Conservation (phyloP, 2,113 vertebrate genomes). For the Pyxicephalus adspersus region DNA sequence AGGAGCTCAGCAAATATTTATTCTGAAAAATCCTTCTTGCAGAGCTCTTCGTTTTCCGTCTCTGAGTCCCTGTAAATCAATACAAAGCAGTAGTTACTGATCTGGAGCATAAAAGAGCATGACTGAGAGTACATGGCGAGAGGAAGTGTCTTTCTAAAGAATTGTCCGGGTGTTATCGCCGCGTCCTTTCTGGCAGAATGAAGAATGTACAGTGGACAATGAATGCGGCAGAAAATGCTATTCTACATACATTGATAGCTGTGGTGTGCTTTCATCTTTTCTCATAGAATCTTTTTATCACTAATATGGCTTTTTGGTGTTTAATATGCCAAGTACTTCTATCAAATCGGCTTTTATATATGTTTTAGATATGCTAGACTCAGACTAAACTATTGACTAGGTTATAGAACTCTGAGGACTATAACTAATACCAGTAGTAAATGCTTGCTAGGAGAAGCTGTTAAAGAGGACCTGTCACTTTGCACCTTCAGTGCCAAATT, state of each 20-base stretch:
- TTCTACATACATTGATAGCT: not conserved
- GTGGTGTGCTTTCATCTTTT: constrained; percentile 3
- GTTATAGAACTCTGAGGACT: too few species aligned
- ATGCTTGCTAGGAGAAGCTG: too few species aligned
- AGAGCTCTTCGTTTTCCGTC: not conserved
- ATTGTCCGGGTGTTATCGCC: not conserved
- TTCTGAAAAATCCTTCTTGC: not conserved
- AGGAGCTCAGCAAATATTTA: not conserved
- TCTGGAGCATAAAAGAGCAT: not conserved
- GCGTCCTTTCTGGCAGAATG: not conserved
- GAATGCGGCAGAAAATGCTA: not conserved
- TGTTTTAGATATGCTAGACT: too few species aligned
- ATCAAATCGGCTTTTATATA: too few species aligned
- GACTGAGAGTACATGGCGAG: constrained; percentile 7
- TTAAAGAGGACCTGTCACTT: too few species aligned
- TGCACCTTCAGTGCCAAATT: too few species aligned
- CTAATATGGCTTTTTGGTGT: too few species aligned
- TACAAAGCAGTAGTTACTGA: not conserved
- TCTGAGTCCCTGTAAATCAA: not conserved
- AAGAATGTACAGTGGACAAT: constrained; percentile 1
- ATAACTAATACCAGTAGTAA: too few species aligned
- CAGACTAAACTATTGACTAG: too few species aligned
- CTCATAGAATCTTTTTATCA: constrained; percentile 27
- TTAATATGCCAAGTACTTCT: too few species aligned
- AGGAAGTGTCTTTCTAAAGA: constrained; percentile 11